Base-by-base conservation (phyloP, 2,113 vertebrate species). In the Vulpes lagopus region DNA sequence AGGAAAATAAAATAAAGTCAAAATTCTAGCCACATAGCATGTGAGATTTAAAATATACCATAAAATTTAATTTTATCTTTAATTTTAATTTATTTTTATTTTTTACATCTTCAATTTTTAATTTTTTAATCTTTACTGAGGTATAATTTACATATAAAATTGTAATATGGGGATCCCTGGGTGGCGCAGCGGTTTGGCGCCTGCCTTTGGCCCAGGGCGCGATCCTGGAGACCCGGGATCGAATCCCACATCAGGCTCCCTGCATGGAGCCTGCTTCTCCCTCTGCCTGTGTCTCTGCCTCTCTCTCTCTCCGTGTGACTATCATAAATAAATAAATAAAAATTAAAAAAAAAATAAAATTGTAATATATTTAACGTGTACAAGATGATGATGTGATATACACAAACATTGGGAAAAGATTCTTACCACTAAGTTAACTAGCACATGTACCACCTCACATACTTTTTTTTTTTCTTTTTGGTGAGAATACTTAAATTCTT, bases 1-100 rank as follows among this genome's bases (percentile, higher is more conserved):
- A 82, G 57, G 79, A 76, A 95, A 89, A 93, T 30, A 19, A 94
- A 67, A 69, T 71, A 19, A 96, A 84, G 59, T 85, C 12, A 96
- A 78, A 90, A 84, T 5, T 14, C 14, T 49, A 67, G 53, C 67
- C 23, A 69, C 5, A 7, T 16, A 55, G 17, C 22, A n/a, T 4
- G 3, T 23, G 43, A 82, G 38, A 83, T 95, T 89, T 92, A 82
- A 86, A 94, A 79, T 51, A 86, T 38, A 60, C 7, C 5, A 16
- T 27, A 27, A 27, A 89, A 69, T 57, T 83, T 76, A 55, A 55
- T 90, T 69, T 67, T 17, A 78, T 16, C 79, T 91, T 84, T 2
- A 59, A 20, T 55, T 82, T 62, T 27, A 43, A 43, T 43, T 43
- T 43, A 43, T 43, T 43, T 43, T 69, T 67, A 38, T 59, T 79